Percentiles rank a stretch among this genome's conserved stretches.
phyloP scores from a whole-genome alignment of 2,113 vertebrate genomes.

The Chlorodrepanis virens region DNA sequence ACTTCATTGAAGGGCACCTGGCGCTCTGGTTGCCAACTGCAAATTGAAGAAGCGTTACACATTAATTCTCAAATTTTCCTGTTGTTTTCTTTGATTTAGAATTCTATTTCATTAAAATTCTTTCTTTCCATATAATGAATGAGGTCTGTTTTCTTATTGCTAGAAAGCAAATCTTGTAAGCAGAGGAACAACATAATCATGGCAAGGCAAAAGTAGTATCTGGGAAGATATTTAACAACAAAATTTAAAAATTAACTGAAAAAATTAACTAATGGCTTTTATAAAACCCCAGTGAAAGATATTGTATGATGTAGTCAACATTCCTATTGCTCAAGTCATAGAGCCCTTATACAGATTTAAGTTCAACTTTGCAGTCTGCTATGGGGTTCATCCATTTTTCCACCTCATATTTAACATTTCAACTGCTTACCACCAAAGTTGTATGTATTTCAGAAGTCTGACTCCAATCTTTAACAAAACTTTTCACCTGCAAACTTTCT shows the following conservation, averaged over 20 bases:
- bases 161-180: neutral
- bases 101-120: neutral
- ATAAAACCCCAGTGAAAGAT: neutral
- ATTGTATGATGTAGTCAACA: neutral
- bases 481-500: neutral
- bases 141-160: neutral
- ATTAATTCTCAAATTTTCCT: neutral
- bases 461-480: neutral
- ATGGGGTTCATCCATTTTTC: neutral
- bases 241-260: neutral
- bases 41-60: neutral
- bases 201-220: neutral
- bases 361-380: neutral
- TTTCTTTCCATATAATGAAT: neutral
- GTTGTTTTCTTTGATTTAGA: neutral
- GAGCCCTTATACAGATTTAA: neutral
- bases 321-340: neutral
- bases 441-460: neutral
- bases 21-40: conserved; percentile 96
- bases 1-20: conserved; percentile 95
- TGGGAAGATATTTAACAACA: neutral
- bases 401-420: neutral
- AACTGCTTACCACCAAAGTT: neutral
- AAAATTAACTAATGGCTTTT: neutral
- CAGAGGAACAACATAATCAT: neutral